These are phyloP conservation scores for Agrochola lychnidis DNA, from an alignment of 2,888 invertebrate species.

Conservation along the genomic window DNA sequence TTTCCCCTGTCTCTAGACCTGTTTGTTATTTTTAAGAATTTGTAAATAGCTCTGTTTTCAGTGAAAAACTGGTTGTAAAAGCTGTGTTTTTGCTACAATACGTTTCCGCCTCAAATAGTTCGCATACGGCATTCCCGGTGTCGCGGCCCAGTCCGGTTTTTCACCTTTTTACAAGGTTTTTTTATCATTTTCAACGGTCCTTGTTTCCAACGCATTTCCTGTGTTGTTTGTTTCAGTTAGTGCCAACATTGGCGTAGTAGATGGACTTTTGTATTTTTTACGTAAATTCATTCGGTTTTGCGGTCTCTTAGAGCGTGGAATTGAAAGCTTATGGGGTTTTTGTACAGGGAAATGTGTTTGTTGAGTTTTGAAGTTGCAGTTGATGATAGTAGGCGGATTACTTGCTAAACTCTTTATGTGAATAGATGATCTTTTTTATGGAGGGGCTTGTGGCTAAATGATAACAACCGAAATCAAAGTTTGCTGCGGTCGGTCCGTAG, in stretches of 20 bases:
- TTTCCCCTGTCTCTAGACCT: conserved; percentile 5
- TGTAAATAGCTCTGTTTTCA: conserved; percentile 17
- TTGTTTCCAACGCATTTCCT: conserved; percentile 71
- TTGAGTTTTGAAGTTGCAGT: background rate
- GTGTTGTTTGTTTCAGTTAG: conserved; percentile 73
- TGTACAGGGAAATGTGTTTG: conserved; percentile 11
- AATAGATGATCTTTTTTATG: no score
- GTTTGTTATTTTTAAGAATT: conserved; percentile 21
- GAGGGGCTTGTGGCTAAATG: no score
- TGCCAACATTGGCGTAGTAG: conserved; percentile 55
- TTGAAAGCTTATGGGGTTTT: conserved; percentile 37
- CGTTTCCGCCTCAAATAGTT: conserved; percentile 47
- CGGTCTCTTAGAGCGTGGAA: conserved; percentile 46
- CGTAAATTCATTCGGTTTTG: conserved; percentile 47
- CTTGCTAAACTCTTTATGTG: no score
- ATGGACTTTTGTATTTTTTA: conserved; percentile 24
- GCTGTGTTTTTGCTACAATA: conserved; percentile 49
- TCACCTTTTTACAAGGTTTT: conserved; percentile 52
- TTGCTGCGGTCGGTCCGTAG: no score
- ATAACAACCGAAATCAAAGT: no score
- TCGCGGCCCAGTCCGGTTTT: conserved; percentile 41
- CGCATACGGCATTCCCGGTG: conserved; percentile 45
- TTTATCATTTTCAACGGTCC: conserved; percentile 65
- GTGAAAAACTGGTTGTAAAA: conserved; percentile 29
- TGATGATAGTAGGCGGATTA: background rate